A percentile compares a stretch with the other conserved stretches of the same genome.
phyloP scores from a whole-genome alignment of 1,140 invertebrate genomes.

The Drosophila asahinai region DNA sequence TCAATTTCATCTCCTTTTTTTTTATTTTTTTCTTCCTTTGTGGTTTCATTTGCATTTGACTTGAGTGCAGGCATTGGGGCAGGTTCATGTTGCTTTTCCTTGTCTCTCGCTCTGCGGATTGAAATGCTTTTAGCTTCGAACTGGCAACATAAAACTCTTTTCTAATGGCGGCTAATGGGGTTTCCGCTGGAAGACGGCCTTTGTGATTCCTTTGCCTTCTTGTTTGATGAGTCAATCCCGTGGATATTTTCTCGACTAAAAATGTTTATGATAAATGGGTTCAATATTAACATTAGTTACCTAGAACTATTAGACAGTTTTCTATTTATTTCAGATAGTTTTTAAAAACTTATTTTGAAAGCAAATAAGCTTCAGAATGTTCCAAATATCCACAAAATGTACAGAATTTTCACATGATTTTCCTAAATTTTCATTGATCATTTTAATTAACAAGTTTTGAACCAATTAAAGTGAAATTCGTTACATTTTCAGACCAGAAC shows the following conservation, averaged over 20 bases:
- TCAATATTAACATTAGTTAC: neutral
- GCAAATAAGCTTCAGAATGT: neutral
- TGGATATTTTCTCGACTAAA: neutral
- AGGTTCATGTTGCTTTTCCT: slow-evolving; percentile 29
- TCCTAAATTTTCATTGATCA: neutral
- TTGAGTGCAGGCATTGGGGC: slow-evolving; percentile 46
- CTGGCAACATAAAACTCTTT: slow-evolving; percentile 65
- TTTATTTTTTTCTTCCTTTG: slow-evolving; percentile 22
- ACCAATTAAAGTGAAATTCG: slow-evolving; percentile 16
- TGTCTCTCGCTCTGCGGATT: neutral
- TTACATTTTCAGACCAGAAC: slow-evolving; percentile 5
- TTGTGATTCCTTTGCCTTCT: slow-evolving; percentile 3
- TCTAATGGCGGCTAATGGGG: slow-evolving; percentile 68
- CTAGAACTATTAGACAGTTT: neutral
- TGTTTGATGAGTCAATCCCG: slow-evolving; percentile 21
- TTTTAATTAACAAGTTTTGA: neutral
- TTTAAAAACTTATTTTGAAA: neutral
- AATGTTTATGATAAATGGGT: neutral
- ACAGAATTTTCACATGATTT: too few species aligned
- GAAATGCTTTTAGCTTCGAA: slow-evolving; percentile 49
- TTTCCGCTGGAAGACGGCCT: slow-evolving; percentile 7
- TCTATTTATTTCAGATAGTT: neutral
- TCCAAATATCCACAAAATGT: neutral
- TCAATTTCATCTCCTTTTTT: slow-evolving; percentile 24
- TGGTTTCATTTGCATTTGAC: slow-evolving; percentile 63